Evolutionary conservation across 2,888 invertebrate genomes (phyloP).

Genomic region (Emmelina monodactyla): DNA sequence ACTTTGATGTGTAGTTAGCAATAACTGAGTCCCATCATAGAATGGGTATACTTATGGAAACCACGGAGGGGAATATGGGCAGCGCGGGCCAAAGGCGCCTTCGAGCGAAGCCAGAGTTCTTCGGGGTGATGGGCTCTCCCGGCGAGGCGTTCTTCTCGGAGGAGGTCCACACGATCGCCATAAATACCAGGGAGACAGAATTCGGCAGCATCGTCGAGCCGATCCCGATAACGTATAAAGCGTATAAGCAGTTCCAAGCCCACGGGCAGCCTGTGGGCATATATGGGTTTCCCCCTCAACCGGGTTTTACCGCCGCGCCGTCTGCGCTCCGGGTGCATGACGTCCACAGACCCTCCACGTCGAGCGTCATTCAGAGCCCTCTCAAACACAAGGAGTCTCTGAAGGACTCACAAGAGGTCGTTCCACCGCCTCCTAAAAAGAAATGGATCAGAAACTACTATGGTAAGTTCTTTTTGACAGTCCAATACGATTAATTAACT

Average conservation of each 20-base stretch:
- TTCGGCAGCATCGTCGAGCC: constrained; percentile 49
- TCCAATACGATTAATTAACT: not conserved
- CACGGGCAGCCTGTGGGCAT: constrained; percentile 29
- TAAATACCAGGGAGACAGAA: constrained; percentile 52
- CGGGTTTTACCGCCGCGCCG: constrained; percentile 27
- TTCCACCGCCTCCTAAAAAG: constrained; percentile 72
- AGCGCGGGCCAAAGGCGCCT: constrained; percentile 39
- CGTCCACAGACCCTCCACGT: constrained; percentile 27
- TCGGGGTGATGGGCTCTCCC: constrained; percentile 44
- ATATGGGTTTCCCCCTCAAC: constrained; percentile 32
- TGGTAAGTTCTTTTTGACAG: constrained; percentile 42
- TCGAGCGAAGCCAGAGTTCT: constrained; percentile 31
- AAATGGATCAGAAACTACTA: constrained; percentile 77
- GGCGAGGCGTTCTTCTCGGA: constrained; percentile 36
- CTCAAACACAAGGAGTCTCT: constrained; percentile 24
- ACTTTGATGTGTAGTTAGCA: constrained; percentile 26
- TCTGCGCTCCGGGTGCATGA: constrained; percentile 26
- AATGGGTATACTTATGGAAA: constrained; percentile 63
- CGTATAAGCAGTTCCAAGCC: constrained; percentile 37
- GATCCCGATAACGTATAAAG: constrained; percentile 43
- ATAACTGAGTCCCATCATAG: constrained; percentile 36
- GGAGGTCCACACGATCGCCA: constrained; percentile 45
- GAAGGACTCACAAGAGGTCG: constrained; percentile 30
- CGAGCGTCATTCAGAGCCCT: constrained; percentile 25
- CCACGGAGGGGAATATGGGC: constrained; percentile 51